phyloP scores from a whole-genome alignment of 2,888 invertebrate genomes.

The Sphaerophoria taeniata region DNA sequence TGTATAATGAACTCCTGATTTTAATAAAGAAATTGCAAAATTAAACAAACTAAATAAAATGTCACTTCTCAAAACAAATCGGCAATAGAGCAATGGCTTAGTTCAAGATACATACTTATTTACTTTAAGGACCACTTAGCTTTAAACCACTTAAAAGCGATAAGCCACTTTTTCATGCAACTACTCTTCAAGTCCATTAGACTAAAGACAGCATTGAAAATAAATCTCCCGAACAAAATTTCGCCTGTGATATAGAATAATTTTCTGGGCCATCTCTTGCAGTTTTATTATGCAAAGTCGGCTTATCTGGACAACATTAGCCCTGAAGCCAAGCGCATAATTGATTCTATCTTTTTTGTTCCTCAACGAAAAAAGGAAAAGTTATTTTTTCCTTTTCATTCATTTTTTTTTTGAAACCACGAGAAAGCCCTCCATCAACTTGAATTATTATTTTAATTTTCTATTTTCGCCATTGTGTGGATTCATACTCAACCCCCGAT shows the following conservation, averaged over 20 bases:
- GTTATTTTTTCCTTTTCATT: conserved; percentile 16
- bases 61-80: too few relatives aligned
- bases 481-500: not conserved
- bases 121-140: too few relatives aligned
- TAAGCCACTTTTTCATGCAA: too few relatives aligned
- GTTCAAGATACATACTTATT: too few relatives aligned
- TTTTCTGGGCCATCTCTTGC: conserved; percentile 14
- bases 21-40: too few relatives aligned
- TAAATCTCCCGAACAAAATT: not conserved
- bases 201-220: not conserved
- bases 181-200: not conserved
- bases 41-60: too few relatives aligned
- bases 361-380: conserved; percentile 1
- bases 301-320: conserved; percentile 55
- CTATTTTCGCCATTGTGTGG: conserved; percentile 19
- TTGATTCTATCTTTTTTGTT: conserved; percentile 37
- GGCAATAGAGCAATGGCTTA: too few relatives aligned
- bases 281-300: conserved; percentile 53
- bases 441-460: conserved; percentile 35
- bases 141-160: too few relatives aligned
- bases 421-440: conserved; percentile 17
- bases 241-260: not conserved
- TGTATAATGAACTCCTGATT: too few relatives aligned
- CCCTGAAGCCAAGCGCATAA: conserved; percentile 53
- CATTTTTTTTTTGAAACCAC: not conserved